These are phyloP conservation scores for Amyelois transitella DNA, from an alignment of 1,140 invertebrate species.

Conservation along the genomic window DNA sequence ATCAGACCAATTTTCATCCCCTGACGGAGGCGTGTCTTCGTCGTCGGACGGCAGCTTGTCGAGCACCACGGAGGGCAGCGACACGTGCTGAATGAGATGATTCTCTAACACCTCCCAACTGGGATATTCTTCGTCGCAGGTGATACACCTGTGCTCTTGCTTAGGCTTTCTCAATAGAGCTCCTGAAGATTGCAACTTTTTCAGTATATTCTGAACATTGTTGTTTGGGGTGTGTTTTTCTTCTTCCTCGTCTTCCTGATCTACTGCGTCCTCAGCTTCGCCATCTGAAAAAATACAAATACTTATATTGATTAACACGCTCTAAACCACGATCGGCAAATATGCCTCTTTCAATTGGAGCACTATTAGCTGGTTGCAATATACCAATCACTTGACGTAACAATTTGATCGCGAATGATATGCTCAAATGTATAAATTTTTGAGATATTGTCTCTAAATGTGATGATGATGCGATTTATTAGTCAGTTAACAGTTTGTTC, in stretches of 20 bases:
- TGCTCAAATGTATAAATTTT: no score
- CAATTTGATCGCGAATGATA: no score
- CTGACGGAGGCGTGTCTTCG: conserved; percentile 43
- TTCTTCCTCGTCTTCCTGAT: conserved; percentile 23
- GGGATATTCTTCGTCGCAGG: conserved; percentile 45
- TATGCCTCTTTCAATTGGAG: no score
- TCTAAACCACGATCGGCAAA: no score
- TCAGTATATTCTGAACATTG: conserved; percentile 47
- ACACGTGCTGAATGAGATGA: conserved; percentile 59
- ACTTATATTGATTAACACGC: no score
- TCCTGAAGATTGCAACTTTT: conserved; percentile 47
- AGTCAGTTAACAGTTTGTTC: no score
- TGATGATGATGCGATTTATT: no score
- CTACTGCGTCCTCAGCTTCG: conserved; percentile 28
- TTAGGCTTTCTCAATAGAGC: conserved; percentile 56
- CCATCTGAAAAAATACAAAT: conserved; percentile 34
- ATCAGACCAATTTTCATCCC: conserved; percentile 63
- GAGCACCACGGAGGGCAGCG: conserved; percentile 45
- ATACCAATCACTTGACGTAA: no score
- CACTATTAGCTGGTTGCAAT: no score
- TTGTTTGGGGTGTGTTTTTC: conserved; percentile 15
- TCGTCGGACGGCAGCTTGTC: conserved; percentile 62
- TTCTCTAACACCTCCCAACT: conserved; percentile 52
- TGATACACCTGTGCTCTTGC: conserved; percentile 48
- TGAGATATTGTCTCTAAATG: no score